A percentile compares a stretch with the other conserved stretches of the same genome.
phyloP scores from a whole-genome alignment of 2,888 invertebrate genomes.

The Drosophila borealis region DNA sequence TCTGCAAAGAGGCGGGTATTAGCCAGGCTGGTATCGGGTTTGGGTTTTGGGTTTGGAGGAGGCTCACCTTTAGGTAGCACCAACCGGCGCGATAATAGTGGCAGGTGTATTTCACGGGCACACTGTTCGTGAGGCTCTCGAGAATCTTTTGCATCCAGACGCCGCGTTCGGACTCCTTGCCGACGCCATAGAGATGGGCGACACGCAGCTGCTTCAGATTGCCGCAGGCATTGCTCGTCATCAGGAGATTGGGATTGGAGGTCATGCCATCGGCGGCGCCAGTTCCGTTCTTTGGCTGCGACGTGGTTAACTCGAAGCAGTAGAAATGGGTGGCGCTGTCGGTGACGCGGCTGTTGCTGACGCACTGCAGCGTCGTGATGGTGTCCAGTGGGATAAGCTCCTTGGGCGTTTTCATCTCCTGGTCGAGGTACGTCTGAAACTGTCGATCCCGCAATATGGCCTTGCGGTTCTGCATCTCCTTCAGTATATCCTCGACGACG shows the following conservation, averaged over 20 bases:
- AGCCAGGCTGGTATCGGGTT: too few relatives aligned
- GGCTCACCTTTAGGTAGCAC: conserved; percentile 90
- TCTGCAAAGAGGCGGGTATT: conserved; percentile 50
- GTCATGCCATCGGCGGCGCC: conserved; percentile 51
- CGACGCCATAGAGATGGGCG: conserved; percentile 85
- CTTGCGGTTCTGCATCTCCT: conserved; percentile 91
- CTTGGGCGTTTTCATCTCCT: conserved; percentile 88
- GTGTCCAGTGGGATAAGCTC: conserved; percentile 90
- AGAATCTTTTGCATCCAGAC: conserved; percentile 93
- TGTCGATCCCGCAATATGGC: conserved; percentile 90
- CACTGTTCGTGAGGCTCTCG: conserved; percentile 89
- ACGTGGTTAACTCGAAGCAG: conserved; percentile 84
- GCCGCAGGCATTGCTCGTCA: conserved; percentile 81
- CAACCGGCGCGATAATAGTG: conserved; percentile 92
- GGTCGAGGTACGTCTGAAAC: conserved; percentile 90
- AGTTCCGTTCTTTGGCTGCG: conserved; percentile 80
- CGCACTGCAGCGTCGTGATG: conserved; percentile 84
- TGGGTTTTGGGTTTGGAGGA: not conserved
- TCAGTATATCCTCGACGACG: conserved; percentile 90
- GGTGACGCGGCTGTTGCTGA: conserved; percentile 85
- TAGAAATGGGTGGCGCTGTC: conserved; percentile 84
- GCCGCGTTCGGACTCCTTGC: conserved; percentile 84
- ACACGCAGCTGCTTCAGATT: conserved; percentile 83
- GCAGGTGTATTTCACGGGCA: conserved; percentile 89
- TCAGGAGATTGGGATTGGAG: conserved; percentile 83